Evolutionary conservation across 1,140 invertebrate genomes (phyloP).

Genomic region (Hylaeus volcanicus): DNA sequence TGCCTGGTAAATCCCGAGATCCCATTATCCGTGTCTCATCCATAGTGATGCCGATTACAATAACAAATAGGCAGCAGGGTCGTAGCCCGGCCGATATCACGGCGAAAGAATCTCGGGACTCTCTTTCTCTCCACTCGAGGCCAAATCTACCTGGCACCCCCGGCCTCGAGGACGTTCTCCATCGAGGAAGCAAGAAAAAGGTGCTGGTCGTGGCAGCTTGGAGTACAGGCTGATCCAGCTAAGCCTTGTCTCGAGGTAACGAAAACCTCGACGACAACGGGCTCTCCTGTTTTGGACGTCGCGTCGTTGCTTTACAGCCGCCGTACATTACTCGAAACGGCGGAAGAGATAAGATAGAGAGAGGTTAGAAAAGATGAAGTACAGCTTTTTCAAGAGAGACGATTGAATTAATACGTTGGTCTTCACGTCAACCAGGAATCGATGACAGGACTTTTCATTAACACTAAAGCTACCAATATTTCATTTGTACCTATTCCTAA

Average conservation of each 20-base stretch:
- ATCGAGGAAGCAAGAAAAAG: constrained; percentile 31
- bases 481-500: too few relatives aligned
- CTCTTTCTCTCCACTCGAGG: constrained; percentile 18
- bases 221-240: constrained; percentile 19
- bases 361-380: too few relatives aligned
- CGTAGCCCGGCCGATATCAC: constrained; percentile 64
- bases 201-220: constrained; percentile 34
- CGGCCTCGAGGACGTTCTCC: constrained; percentile 39
- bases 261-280: constrained; percentile 7
- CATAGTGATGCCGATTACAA: constrained; percentile 78
- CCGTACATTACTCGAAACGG: too few relatives aligned
- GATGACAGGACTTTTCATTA: too few relatives aligned
- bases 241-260: neutral
- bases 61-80: constrained; percentile 74
- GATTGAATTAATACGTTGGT: too few relatives aligned
- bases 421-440: too few relatives aligned
- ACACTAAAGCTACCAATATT: too few relatives aligned
- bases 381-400: too few relatives aligned
- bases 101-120: constrained; percentile 57
- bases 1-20: constrained; percentile 69
- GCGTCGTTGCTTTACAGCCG: neutral
- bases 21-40: constrained; percentile 76
- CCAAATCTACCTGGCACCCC: constrained; percentile 30
- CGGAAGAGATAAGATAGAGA: too few relatives aligned
- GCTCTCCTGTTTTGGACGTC: neutral